Conservation (phyloP, 2,113 vertebrate genomes). For the Brienomyrus brachyistius region DNA sequence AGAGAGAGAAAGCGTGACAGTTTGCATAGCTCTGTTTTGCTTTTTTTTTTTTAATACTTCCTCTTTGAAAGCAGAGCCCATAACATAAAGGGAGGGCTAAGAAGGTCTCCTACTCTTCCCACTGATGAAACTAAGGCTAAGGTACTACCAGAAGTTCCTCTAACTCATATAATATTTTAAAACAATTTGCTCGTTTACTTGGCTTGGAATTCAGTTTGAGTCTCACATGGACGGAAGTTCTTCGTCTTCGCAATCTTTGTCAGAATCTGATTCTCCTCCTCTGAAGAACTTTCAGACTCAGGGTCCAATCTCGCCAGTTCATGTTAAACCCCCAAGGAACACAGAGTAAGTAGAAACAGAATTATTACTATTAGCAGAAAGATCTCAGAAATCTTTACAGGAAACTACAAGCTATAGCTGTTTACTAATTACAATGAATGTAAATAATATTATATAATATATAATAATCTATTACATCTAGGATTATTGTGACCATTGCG, state of each 20-base stretch:
- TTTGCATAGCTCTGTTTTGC: background rate
- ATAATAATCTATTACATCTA: background rate
- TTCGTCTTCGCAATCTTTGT: constrained; percentile 35
- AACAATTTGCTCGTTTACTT: background rate
- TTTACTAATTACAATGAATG: background rate
- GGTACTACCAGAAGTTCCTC: background rate
- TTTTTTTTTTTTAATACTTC: constrained; percentile 25
- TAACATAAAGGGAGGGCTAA: background rate
- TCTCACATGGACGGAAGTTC: constrained; percentile 49
- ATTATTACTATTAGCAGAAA: background rate
- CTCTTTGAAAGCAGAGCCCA: constrained; percentile 7
- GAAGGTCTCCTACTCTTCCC: background rate
- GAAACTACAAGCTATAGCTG: background rate
- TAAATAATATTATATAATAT: background rate
- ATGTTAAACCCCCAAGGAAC: constrained; percentile 14
- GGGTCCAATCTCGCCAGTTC: constrained; percentile 27
- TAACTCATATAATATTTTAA: background rate
- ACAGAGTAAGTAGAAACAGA: background rate
- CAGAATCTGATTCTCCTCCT: constrained; percentile 30
- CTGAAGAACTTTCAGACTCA: constrained; percentile 33
- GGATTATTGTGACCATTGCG: background rate
- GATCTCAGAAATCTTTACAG: background rate
- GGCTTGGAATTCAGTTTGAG: constrained; percentile 7
- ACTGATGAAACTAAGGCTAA: background rate
- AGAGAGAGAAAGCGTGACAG: background rate